These are phyloP conservation scores for Plectrocnemia conspersa DNA, from an alignment of 1,140 invertebrate genomes.

Conservation along the genomic window DNA sequence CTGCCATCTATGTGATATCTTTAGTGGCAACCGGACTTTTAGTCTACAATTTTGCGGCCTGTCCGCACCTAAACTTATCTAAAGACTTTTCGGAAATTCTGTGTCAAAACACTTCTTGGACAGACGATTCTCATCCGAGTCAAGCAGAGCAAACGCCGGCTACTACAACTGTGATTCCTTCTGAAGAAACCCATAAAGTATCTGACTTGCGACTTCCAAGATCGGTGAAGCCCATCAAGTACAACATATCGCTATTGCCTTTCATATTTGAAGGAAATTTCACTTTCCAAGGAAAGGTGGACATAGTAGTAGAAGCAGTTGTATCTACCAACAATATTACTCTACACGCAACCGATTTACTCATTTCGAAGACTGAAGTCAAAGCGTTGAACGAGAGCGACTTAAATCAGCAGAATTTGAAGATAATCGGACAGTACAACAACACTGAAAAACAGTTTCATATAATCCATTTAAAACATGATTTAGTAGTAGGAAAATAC, in stretches of 20 bases:
- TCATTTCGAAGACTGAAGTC: conserved; percentile 55
- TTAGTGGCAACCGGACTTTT: conserved; percentile 59
- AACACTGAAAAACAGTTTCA: conserved; percentile 70
- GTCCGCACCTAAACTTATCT: conserved; percentile 46
- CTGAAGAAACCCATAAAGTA: conserved; percentile 34
- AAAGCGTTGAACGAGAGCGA: conserved; percentile 39
- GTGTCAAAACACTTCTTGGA: conserved; percentile 13
- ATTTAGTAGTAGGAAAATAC: conserved; percentile 52
- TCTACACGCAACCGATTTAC: conserved; percentile 68
- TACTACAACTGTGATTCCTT: background rate
- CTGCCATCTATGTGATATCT: conserved; percentile 50
- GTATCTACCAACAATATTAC: conserved; percentile 67
- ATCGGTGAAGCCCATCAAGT: conserved; percentile 61
- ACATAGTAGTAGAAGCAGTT: conserved; percentile 61
- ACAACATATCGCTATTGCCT: conserved; percentile 65
- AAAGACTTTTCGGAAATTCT: conserved; percentile 2
- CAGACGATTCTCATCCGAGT: conserved; percentile 24
- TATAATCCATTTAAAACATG: conserved; percentile 58
- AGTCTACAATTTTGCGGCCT: conserved; percentile 65
- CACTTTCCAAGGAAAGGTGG: conserved; percentile 68
- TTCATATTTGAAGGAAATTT: conserved; percentile 70
- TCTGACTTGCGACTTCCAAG: conserved; percentile 63
- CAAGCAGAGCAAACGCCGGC: conserved; percentile 28
- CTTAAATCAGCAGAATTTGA: conserved; percentile 38
- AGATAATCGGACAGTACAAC: conserved; percentile 47